These are phyloP conservation scores for Gymnoscopelus braueri DNA, from an alignment of 2,797 vertebrate genomes.

Conservation along the genomic window DNA sequence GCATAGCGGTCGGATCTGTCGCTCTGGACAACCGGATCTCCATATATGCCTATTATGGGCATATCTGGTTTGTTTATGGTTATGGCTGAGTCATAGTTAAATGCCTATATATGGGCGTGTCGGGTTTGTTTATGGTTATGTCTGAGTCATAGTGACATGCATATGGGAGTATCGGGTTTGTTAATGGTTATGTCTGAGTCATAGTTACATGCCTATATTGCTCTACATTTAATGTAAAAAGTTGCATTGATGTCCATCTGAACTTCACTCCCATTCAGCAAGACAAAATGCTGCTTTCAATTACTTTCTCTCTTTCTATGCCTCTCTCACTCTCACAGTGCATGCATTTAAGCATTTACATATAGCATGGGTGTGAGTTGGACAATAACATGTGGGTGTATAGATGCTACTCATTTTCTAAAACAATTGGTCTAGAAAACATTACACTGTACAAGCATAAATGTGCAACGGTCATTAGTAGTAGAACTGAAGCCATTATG, in stretches of 20 bases:
- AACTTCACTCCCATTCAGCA: background rate
- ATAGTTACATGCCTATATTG: too few relatives aligned
- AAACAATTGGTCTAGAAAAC: constrained; percentile 30
- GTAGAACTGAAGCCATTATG: background rate
- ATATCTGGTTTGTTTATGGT: too few relatives aligned
- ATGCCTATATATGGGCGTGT: too few relatives aligned
- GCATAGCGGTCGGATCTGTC: too few relatives aligned
- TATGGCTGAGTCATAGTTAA: too few relatives aligned
- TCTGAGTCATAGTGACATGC: too few relatives aligned
- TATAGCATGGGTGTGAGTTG: constrained; percentile 35
- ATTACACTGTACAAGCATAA: constrained; percentile 16
- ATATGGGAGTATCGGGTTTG: too few relatives aligned
- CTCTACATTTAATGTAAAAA: background rate
- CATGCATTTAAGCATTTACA: constrained; percentile 13
- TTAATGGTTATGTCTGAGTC: too few relatives aligned
- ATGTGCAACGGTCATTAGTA: constrained; percentile 2
- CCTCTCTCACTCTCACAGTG: constrained; percentile 34
- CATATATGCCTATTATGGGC: too few relatives aligned
- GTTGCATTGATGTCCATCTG: background rate
- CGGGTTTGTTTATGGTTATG: too few relatives aligned
- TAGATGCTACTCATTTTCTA: constrained; percentile 8
- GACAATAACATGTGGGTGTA: constrained; percentile 23
- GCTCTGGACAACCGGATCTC: too few relatives aligned
- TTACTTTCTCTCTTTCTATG: constrained; percentile 10
- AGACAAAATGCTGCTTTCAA: too few relatives aligned